Conservation (phyloP, 2,113 vertebrate species). For the Miniopterus natalensis region DNA sequence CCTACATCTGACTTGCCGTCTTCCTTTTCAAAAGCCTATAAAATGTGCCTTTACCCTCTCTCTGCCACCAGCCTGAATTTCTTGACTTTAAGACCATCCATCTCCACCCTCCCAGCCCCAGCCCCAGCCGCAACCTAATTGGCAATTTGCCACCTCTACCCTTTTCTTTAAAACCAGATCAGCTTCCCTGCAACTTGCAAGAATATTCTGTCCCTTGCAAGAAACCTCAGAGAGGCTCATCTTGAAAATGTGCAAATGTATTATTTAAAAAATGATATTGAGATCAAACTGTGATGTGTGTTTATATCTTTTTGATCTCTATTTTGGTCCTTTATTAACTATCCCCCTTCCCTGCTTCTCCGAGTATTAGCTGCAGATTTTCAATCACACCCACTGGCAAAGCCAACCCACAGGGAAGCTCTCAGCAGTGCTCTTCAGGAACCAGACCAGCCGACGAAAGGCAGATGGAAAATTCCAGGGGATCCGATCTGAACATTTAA, state of each 20-base stretch:
- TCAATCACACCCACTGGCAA: conserved; percentile 85
- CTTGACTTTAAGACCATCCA: conserved; percentile 46
- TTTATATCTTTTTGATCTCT: conserved; percentile 85
- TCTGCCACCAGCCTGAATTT: conserved; percentile 39
- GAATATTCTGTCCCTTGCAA: conserved; percentile 59
- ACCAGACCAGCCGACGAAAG: conserved; percentile 85
- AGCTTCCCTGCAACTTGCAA: not conserved
- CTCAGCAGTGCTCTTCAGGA: conserved; percentile 79
- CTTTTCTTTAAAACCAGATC: conserved; percentile 64
- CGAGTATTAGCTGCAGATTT: conserved; percentile 83
- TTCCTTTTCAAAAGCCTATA: not conserved
- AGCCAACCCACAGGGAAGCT: conserved; percentile 83
- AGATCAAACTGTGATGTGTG: conserved; percentile 75
- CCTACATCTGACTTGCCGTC: not conserved
- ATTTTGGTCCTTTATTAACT: conserved; percentile 85
- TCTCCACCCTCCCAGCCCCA: not conserved
- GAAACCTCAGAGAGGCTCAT: not conserved
- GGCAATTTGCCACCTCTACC: conserved; percentile 68
- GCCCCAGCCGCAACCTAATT: conserved; percentile 57
- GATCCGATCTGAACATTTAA: conserved; percentile 85
- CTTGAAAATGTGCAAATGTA: conserved; percentile 29
- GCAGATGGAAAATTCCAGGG: conserved; percentile 89
- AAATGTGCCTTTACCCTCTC: not conserved
- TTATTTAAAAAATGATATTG: conserved; percentile 76
- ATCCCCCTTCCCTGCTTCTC: conserved; percentile 76